Evolutionary conservation across 2,113 vertebrate species (phyloP).

Genomic region (Phainopepla nitens): DNA sequence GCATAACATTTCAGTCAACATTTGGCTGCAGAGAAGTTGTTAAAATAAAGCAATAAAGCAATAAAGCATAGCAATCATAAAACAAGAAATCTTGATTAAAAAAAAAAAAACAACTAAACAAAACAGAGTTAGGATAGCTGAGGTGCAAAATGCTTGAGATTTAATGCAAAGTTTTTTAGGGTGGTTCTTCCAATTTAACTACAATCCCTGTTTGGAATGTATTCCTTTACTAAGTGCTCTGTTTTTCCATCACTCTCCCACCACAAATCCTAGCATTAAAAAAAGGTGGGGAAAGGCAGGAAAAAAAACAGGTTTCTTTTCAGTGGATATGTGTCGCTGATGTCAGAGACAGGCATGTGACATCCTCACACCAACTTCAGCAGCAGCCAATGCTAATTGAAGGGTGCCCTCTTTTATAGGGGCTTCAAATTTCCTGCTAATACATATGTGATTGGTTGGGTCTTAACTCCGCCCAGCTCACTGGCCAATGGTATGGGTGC

Average conservation of each 20-base stretch:
- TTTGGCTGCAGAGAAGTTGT: background rate
- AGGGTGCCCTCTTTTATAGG: too few relatives aligned
- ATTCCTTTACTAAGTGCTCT: background rate
- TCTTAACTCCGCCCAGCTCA: too few relatives aligned
- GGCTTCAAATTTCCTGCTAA: too few relatives aligned
- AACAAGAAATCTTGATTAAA: background rate
- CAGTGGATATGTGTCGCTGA: background rate
- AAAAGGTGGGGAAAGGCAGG: background rate
- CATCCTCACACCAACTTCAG: too few relatives aligned
- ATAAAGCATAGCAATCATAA: slow-evolving; percentile 36
- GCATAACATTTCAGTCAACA: background rate
- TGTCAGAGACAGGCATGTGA: too few relatives aligned
- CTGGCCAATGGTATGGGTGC: too few relatives aligned
- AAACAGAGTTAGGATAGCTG: background rate
- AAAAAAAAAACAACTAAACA: background rate
- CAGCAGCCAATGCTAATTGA: too few relatives aligned
- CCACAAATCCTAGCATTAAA: background rate
- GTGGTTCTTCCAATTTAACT: background rate
- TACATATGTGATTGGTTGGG: too few relatives aligned
- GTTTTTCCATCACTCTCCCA: background rate
- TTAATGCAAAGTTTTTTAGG: background rate
- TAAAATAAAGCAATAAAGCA: slow-evolving; percentile 38
- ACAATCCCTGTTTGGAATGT: background rate
- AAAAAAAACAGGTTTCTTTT: slow-evolving; percentile 24
- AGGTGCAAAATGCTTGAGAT: background rate